Evolutionary conservation across 2,113 vertebrate genomes (phyloP), one percentile per base, ranked within the genome.

Genomic region (Seriola dumerili): DNA sequence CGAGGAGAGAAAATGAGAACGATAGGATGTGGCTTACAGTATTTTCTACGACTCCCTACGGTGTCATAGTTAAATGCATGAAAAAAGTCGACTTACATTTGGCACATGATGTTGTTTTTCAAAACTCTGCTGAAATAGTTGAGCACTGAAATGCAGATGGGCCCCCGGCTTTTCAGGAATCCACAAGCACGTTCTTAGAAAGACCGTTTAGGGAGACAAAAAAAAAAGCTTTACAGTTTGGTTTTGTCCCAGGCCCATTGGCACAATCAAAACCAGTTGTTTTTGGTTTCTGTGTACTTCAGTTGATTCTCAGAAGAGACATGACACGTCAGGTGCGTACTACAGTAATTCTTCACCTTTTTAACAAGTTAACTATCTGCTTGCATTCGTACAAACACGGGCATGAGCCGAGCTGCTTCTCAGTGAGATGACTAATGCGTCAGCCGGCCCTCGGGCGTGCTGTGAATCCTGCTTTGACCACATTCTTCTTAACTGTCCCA

Each of bases 151-250:
- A 71, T 72, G 44, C 59, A 52, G 44, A 34, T 76, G 38, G 32
- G 66, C 79, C 71, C n/a, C n/a, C 0, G 19, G 75, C 85, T 90
- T 91, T 92, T 91, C 70, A 92, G 75, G 88, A 90, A 92, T 87
- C 78, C 72, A 25, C 63, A 70, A 36, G 52, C 21, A 12, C 9
- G 12, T 92, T 91, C 89, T 86, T 91, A 84, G 91, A 93, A 92
- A 90, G 84, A 69, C 16, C 12, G 2, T 40, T 3, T 34, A 16
- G 32, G 11, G 12, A 36, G 36, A 17, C 10, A 4, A 25, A 48
- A 76, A 58, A 70, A 44, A 21, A 34, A 7, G 4, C 16, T 42
- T 54, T 40, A 40, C 19, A 36, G 48, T 77, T 42, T 32, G n/a
- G 17, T 64, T 80, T 21, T 11, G 11, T 23, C 55, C 68, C 57